These are phyloP conservation scores for Tachina lurida DNA, from an alignment of 2,888 invertebrate genomes.

Conservation along the genomic window DNA sequence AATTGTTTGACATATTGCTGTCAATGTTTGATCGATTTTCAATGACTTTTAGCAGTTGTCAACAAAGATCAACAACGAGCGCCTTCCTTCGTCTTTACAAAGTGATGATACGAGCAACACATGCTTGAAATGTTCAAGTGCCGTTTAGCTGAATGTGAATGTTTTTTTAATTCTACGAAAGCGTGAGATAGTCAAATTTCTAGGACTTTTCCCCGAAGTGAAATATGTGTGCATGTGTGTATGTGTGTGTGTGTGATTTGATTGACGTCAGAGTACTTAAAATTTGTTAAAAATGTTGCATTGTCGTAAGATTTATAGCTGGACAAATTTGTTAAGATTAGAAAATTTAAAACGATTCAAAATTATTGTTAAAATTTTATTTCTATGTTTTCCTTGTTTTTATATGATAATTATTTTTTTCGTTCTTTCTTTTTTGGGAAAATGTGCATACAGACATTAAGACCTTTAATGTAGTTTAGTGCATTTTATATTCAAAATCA, in stretches of 20 bases:
- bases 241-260: conserved; percentile 31
- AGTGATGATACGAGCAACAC: conserved; percentile 29
- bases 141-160: not conserved
- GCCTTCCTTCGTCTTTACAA: conserved; percentile 1
- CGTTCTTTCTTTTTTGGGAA: conserved; percentile 2
- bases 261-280: conserved; percentile 52
- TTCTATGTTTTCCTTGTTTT: conserved; percentile 1
- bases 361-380: conserved; percentile 52
- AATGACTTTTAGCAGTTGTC: conserved; percentile 69
- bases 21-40: conserved; percentile 69
- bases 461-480: conserved; percentile 46
- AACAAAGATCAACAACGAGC: conserved; percentile 58
- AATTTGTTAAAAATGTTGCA: conserved; percentile 45
- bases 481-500: conserved; percentile 68
- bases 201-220: conserved; percentile 24
- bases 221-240: not conserved
- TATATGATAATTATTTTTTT: not conserved
- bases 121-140: conserved; percentile 27
- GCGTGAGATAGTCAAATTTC: conserved; percentile 56
- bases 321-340: conserved; percentile 68
- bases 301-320: conserved; percentile 52
- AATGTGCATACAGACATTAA: conserved; percentile 42
- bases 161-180: conserved; percentile 13
- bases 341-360: conserved; percentile 57
- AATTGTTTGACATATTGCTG: conserved; percentile 71